Percentiles rank a stretch among this genome's conserved stretches.
Evolutionary conservation across 2,888 invertebrate genomes (phyloP).

Genomic region (Nephrocerus scutellatus): DNA sequence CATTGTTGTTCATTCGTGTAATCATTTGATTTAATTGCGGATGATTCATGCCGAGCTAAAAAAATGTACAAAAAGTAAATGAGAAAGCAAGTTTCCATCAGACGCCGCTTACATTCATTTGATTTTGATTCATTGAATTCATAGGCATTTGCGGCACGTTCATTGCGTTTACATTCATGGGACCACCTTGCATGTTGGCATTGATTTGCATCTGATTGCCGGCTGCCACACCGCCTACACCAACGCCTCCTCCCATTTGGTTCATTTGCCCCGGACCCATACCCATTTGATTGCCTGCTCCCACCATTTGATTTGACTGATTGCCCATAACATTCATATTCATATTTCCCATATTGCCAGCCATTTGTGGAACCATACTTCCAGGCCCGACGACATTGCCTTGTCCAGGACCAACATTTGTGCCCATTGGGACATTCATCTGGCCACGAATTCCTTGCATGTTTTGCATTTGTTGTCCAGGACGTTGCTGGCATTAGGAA

Average conservation of each 20-base stretch:
- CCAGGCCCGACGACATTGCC: slow-evolving; percentile 20
- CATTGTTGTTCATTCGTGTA: slow-evolving; percentile 51
- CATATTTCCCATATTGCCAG: slow-evolving; percentile 41
- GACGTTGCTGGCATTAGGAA: slow-evolving; percentile 35
- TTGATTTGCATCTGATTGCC: slow-evolving; percentile 36
- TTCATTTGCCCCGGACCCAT: slow-evolving; percentile 21
- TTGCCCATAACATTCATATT: slow-evolving; percentile 44
- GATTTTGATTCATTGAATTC: slow-evolving; percentile 37
- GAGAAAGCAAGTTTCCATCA: neutral
- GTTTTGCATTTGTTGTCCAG: slow-evolving; percentile 44
- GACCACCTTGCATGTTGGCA: slow-evolving; percentile 28
- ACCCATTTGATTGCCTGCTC: slow-evolving; percentile 20
- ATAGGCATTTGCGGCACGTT: slow-evolving; percentile 40
- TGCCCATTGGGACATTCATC: slow-evolving; percentile 39
- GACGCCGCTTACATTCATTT: slow-evolving; percentile 27
- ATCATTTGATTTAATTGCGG: slow-evolving; percentile 43
- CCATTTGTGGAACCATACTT: slow-evolving; percentile 38
- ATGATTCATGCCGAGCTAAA: slow-evolving; percentile 42
- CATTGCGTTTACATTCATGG: slow-evolving; percentile 37
- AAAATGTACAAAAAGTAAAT: neutral
- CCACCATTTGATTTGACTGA: slow-evolving; percentile 34
- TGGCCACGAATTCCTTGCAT: slow-evolving; percentile 41
- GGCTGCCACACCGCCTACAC: slow-evolving; percentile 21
- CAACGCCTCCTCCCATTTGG: slow-evolving; percentile 3
- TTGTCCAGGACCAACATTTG: slow-evolving; percentile 28